Evolutionary conservation across 92 coral and sea anemone species (phyloP), one percentile per base, ranked within the genome.

Genomic region (Epizoanthus stellaris): DNA sequence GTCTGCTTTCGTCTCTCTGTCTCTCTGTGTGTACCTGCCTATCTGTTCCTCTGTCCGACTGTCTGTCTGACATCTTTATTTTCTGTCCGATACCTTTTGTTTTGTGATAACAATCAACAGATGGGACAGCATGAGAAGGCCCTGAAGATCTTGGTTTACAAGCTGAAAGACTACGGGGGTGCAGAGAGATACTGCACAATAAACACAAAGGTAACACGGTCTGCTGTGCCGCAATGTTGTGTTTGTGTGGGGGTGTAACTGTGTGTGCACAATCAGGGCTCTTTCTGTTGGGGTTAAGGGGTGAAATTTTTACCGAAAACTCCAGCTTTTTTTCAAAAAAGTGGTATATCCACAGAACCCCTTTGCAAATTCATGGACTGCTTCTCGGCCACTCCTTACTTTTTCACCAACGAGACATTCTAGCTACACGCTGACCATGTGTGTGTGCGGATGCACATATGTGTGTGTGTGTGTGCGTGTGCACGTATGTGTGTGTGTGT

Each of bases 51-150:
- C 42, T 68, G 5, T 36, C 42, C n/a, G 20, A 2, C 71, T 11
- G 42, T 67, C 42, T 7, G 43, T 15, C 71, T 68, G n/a, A 68
- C 23, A 15, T 43, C 45, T 52, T 11, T 9, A 52, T 45, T 45
- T 5, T 45, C 52, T 45, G 14, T 52, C 56, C 13, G 14, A 30
- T 21, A n/a, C 39, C 30, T n/a, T 68, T 38, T 68, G 53, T 62
- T 79, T 63, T 52, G 56, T 11, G 56, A 52, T 10, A 40, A 8
- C 17, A 66, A 6, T 34, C 74, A 83, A 69, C 76, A 97, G 99
- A 90, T 97, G 95, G 99, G 94, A 47, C 99, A 97, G 82, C 93
- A 97, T 75, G 87, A 92, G 73, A 97, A 97, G 83, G 99, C 99
- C 6, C 80, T 97, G 67, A 94, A 91, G 73, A 97, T 97, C 67